Base-by-base conservation (phyloP, 2,888 invertebrate genomes). In the Bimastos eiseni region DNA sequence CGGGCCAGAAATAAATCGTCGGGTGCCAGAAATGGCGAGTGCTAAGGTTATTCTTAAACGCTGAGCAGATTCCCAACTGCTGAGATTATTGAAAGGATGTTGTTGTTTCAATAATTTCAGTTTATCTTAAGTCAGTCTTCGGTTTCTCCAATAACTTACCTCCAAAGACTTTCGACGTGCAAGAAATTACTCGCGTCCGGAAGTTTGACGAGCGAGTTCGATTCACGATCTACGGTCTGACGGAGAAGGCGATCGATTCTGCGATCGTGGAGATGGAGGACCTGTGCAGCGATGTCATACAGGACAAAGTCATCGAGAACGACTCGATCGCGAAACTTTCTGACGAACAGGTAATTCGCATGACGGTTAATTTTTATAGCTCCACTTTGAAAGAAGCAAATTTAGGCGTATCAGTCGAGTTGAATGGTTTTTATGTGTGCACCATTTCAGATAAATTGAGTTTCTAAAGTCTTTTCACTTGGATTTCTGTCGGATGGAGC, bases 171-270 rank as follows among this genome's bases (percentile, higher is more conserved):
- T 34, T 49, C 13, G 84, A 84, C 11, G 84, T 90, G n/a, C 34
- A 33, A n/a, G 86, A 90, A n/a, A 70, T 36, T 37, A 11, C 83
- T 17, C 34, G 33, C 3, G 3, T 37, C n/a, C 44, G 84, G n/a
- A 90, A 37, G 37, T 90, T 90, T 38, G 90, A 90, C 37, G 84
- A 83, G 38, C n/a, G 34, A 21, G 83, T 49, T 33, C 84, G 36
- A 13, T 84, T 90, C 34, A 83, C 38, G n/a, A 84, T 90, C 17
- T 90, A 83, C n/a, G 90, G 83, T 24, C 90, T 90, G 38, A n/a
- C 83, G 24, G 38, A 83, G 8, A 84, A 84, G 15, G 30, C 86
- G 17, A 84, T 90, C n/a, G 90, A 83, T 36, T 19, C 37, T 3
- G 86, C 86, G 0, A 37, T 90, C 13, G 83, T 24, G 3, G 90